Evolutionary conservation across 2,113 vertebrate genomes (phyloP), one percentile per base, ranked within the genome.

Genomic region (Pedetes capensis): DNA sequence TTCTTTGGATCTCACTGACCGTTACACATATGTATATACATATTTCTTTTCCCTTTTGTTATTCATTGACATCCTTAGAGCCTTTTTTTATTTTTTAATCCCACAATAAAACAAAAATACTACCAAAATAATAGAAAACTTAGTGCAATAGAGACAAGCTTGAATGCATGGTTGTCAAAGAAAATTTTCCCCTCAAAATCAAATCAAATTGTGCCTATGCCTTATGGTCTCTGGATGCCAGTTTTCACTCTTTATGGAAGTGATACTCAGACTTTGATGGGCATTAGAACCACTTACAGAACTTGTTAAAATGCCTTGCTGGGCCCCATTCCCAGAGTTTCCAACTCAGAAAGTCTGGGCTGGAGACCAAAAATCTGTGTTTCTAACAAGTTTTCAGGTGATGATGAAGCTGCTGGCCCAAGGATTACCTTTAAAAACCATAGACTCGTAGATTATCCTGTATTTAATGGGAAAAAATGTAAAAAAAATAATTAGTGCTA

Each of bases 391-490:
- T 84, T 80, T 84, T 76, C 8, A 17, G 44, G 17, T 86, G 72
- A 68, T 39, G 29, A 8, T 57, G 61, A 51, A 68, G 25, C 32
- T 89, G 23, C 34, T 14, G 16, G 8, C 59, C 18, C 37, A 29
- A 9, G 39, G 7, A 16, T 27, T 39, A 42, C 22, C 29, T 78
- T 71, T 74, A 81, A 82, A 6, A 92, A 72, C 29, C 5, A 6
- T 39, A 4, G 6, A 37, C 1, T 78, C 72, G 49, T 3, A 39
- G 32, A 25, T 37, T 87, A 89, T 75, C 32, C 5, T 66, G 8
- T 23, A 80, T 75, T 94, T 94, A 47, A 92, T 23, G 91, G 74
- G 66, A 78, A 12, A 39, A 88, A 87, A 78, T 34, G 29, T 34
- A 29, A 49, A 11, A 87, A 75, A 29, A 66, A 66, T 27, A 23